phyloP scores from a whole-genome alignment of 2,888 invertebrate species.

The Trachelus troglodyta region DNA sequence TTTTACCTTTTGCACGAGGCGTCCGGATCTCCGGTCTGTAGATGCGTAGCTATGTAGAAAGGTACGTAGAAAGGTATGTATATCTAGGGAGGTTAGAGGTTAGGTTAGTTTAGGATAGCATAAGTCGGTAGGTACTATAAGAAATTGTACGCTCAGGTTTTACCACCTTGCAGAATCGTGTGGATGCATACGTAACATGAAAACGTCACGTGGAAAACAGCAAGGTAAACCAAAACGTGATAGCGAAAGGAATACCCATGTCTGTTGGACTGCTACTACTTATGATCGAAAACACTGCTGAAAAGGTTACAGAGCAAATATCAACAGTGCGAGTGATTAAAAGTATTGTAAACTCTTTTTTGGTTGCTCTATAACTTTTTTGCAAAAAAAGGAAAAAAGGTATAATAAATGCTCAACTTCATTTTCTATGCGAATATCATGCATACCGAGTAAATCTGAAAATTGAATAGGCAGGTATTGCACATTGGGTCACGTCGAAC shows the following conservation, averaged over 20 bases:
- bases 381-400: background rate
- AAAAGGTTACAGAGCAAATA: background rate
- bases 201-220: background rate
- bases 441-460: background rate
- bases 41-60: background rate
- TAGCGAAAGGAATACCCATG: background rate
- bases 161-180: background rate
- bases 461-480: background rate
- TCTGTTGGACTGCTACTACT: background rate
- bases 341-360: background rate
- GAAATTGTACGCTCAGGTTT: background rate
- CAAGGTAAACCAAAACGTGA: background rate
- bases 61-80: background rate
- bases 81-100: background rate
- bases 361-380: background rate
- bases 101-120: background rate
- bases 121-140: background rate
- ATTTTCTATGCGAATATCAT: background rate
- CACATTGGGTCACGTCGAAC: background rate
- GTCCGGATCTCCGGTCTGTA: background rate
- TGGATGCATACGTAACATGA: background rate
- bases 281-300: background rate
- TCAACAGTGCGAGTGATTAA: too few relatives aligned
- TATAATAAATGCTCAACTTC: background rate
- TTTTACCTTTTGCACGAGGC: background rate